Conservation (phyloP, 1,140 invertebrate genomes). For the Bombus superbus region DNA sequence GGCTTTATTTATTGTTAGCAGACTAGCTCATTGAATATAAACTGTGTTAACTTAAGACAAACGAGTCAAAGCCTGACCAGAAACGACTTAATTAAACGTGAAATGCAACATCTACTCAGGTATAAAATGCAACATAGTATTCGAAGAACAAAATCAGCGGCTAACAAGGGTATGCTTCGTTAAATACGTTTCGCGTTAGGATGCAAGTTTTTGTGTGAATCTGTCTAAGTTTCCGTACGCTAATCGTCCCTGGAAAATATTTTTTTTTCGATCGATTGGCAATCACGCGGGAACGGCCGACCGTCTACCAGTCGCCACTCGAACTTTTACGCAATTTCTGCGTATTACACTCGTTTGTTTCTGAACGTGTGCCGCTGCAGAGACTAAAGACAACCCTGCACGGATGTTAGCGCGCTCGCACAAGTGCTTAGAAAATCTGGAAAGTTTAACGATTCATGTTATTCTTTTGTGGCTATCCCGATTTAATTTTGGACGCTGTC, state of each 20-base stretch:
- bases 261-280: slow-evolving; percentile 47
- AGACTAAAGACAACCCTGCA: slow-evolving; percentile 40
- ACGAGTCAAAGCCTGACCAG: background rate
- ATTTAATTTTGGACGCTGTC: slow-evolving; percentile 45
- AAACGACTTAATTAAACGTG: background rate
- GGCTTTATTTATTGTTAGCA: background rate
- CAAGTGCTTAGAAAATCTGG: slow-evolving; percentile 71
- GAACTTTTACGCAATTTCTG: slow-evolving; percentile 56
- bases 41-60: background rate
- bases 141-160: background rate
- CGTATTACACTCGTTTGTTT: slow-evolving; percentile 40
- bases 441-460: slow-evolving; percentile 77
- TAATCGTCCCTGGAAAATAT: background rate
- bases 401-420: slow-evolving; percentile 50
- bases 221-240: background rate
- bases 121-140: background rate
- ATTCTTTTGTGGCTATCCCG: slow-evolving; percentile 68
- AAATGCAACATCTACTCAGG: background rate
- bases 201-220: slow-evolving; percentile 6
- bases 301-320: slow-evolving; percentile 24
- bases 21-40: background rate
- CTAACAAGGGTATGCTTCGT: background rate
- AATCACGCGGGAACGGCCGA: slow-evolving; percentile 43
- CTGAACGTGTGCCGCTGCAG: background rate
- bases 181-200: background rate